Evolutionary conservation across 2,113 vertebrate genomes (phyloP).

Genomic region (Heterotilapia buettikoferi): DNA sequence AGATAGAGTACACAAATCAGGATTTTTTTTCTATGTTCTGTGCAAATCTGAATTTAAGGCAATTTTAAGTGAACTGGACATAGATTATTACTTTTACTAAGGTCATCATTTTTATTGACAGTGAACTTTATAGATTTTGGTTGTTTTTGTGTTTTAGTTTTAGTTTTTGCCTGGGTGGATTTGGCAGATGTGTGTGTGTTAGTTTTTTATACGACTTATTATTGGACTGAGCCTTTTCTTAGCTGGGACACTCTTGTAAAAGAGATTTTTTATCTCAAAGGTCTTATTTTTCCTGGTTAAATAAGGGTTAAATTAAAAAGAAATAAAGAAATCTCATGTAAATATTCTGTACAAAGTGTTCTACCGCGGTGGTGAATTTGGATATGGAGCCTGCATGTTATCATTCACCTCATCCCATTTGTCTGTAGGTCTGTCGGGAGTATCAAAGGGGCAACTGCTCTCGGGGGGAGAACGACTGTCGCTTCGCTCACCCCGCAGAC

Average conservation of each 20-base stretch:
- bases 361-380: background rate
- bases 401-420: background rate
- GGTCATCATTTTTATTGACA: background rate
- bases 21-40: background rate
- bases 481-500: constrained; percentile 93
- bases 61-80: background rate
- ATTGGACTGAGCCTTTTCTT: background rate
- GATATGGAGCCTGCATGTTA: background rate
- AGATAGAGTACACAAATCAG: background rate
- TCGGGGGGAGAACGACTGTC: constrained; percentile 91
- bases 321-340: background rate
- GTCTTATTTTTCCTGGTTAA: background rate
- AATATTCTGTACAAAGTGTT: background rate
- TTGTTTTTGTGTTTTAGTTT: background rate
- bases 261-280: background rate
- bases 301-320: background rate
- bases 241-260: background rate
- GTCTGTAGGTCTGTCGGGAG: constrained; percentile 87
- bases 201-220: background rate
- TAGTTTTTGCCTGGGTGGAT: background rate
- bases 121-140: background rate
- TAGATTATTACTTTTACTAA: background rate
- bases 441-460: constrained; percentile 98
- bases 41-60: background rate
- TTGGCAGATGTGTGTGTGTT: background rate